Conservation (phyloP, 2,888 invertebrate genomes). For the Therioaphis trifolii region DNA sequence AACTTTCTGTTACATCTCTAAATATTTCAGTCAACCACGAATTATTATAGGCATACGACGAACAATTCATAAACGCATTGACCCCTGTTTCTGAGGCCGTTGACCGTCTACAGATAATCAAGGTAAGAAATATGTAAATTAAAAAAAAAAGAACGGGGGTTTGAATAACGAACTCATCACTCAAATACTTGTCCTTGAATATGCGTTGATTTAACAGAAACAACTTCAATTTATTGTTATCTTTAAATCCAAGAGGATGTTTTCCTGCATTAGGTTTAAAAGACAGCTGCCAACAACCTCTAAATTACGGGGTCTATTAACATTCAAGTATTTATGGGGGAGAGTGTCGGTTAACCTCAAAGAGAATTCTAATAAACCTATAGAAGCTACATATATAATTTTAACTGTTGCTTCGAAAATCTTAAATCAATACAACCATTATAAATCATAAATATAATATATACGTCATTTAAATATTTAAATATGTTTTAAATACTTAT, state of each 20-base stretch:
- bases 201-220: not conserved
- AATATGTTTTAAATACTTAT: too few relatives aligned
- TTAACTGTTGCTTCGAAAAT: not conserved
- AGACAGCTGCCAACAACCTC: not conserved
- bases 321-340: not conserved
- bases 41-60: not conserved
- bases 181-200: conserved; percentile 35
- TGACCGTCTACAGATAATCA: conserved; percentile 42
- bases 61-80: conserved; percentile 32
- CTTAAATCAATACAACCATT: not conserved
- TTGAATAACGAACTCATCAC: not conserved
- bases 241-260: not conserved
- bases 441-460: too few relatives aligned
- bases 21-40: not conserved
- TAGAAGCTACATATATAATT: not conserved
- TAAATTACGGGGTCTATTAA: not conserved
- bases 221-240: not conserved
- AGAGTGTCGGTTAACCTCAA: too few relatives aligned
- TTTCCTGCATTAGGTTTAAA: not conserved
- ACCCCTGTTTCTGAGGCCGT: conserved; percentile 19
- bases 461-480: too few relatives aligned
- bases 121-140: conserved; percentile 26
- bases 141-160: conserved; percentile 35
- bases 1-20: not conserved
- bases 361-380: too few relatives aligned